Conservation (phyloP, 2,888 invertebrate species). For the Syrphus vitripennis region DNA sequence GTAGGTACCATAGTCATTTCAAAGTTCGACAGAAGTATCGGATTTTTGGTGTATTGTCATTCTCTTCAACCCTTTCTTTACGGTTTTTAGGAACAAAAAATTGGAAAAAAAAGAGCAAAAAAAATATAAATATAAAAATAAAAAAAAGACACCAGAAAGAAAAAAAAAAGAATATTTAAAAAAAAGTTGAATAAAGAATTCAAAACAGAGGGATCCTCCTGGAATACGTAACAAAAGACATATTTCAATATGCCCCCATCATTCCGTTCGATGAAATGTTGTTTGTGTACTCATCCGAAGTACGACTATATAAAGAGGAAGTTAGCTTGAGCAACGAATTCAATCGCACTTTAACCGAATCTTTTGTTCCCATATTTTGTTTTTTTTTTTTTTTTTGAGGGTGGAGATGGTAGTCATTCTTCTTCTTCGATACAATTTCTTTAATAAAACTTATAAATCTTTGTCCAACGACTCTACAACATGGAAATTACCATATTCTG, state of each 20-base stretch:
- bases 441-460: not conserved
- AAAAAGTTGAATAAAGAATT: not conserved
- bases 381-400: not conserved
- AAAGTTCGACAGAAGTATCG: slow-evolving; percentile 64
- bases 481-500: slow-evolving; percentile 56
- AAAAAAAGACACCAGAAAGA: slow-evolving; percentile 2
- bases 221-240: slow-evolving; percentile 57
- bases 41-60: slow-evolving; percentile 40
- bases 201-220: slow-evolving; percentile 29
- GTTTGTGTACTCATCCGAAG: slow-evolving; percentile 32
- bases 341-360: slow-evolving; percentile 59
- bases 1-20: slow-evolving; percentile 19
- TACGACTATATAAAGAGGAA: slow-evolving; percentile 64
- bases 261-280: not conserved
- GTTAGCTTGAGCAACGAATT: slow-evolving; percentile 59
- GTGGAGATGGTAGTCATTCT: slow-evolving; percentile 14
- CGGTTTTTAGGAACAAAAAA: not conserved
- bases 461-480: slow-evolving; percentile 22
- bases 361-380: slow-evolving; percentile 40
- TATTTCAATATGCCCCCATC: slow-evolving; percentile 67
- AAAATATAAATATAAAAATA: slow-evolving; percentile 3
- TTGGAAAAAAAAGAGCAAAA: not conserved
- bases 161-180: not conserved
- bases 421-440: slow-evolving; percentile 13
- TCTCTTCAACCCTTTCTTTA: slow-evolving; percentile 50